Base-by-base conservation (phyloP, 2,797 vertebrate genomes). In the Acanthornis magna region DNA sequence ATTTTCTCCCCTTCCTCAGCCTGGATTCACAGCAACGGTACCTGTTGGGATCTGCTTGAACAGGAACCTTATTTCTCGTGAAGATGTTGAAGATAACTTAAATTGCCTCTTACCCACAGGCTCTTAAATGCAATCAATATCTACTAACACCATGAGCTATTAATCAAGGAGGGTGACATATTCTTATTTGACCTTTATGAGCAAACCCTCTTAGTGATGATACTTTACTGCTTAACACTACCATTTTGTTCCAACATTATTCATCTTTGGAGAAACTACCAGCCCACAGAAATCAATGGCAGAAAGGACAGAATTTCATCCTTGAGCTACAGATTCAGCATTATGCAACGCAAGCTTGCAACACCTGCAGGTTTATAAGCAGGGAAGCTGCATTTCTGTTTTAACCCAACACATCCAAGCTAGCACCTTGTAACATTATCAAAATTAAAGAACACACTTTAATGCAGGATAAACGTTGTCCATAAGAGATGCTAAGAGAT, bases 101-200 rank as follows among this genome's bases (percentile, higher is more conserved):
- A 96, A 91, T 84, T 89, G 70, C 20, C 36, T 91, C 36, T 72
- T 61, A 83, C 43, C 47, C 68, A 30, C 25, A 62, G 45, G 62
- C 70, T 88, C 70, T 88, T 91, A 78, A 86, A 75, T 47, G n/a
- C 47, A 91, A 95, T 96, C 94, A 91, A 84, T 95, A 94, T 16
- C 76, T 62, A 77, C 88, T 85, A 89, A 91, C 70, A 84, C 50
- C n/a, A 48, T 0, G 16, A 81, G 72, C 54, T 55, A 91, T 77
- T 89, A 94, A 88, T 95, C 94, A 93, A 71, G 77, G 73, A 68
- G 7, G 47, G 40, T 81, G 85, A 66, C 94, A 62, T 63, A 91
- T 85, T 89, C 93, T 94, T 80, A 40, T 83, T 80, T 92, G 87
- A 95, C 91, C 95, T 96, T 90, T 90, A 78, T 81, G 55, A 78